These are phyloP conservation scores for Paratilapia polleni DNA, from an alignment of 2,113 vertebrate species.

Conservation along the genomic window DNA sequence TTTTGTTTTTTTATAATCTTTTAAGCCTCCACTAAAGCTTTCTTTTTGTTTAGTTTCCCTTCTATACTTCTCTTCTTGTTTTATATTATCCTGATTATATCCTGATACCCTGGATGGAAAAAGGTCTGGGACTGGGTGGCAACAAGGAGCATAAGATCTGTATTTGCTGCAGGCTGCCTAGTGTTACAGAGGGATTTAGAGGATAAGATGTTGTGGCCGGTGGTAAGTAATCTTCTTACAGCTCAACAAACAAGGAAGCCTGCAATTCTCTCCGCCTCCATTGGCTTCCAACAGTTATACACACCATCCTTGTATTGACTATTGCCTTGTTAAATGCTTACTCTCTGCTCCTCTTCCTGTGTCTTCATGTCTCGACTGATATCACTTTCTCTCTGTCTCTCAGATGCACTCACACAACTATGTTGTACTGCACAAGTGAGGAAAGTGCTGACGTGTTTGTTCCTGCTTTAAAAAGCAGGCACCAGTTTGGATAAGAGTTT, in stretches of 20 bases:
- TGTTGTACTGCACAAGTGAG: background rate
- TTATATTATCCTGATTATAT: slow-evolving; percentile 56
- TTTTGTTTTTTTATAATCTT: slow-evolving; percentile 16
- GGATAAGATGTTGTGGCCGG: slow-evolving; percentile 58
- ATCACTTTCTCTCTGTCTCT: slow-evolving; percentile 4
- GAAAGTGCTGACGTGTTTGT: background rate
- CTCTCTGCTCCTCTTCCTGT: background rate
- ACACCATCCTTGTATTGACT: slow-evolving; percentile 47
- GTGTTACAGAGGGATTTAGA: slow-evolving; percentile 57
- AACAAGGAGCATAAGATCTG: slow-evolving; percentile 52
- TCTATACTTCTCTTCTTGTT: slow-evolving; percentile 24
- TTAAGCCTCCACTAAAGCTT: slow-evolving; percentile 1
- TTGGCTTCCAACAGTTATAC: slow-evolving; percentile 51
- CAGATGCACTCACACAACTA: background rate
- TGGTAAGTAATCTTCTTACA: slow-evolving; percentile 70
- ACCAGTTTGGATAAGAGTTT: slow-evolving; percentile 1
- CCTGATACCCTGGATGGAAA: slow-evolving; percentile 35
- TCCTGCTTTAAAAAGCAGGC: slow-evolving; percentile 6
- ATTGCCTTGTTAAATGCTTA: slow-evolving; percentile 43
- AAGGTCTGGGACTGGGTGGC: slow-evolving; percentile 31
- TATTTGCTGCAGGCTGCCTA: slow-evolving; percentile 55
- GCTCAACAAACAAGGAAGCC: slow-evolving; percentile 61
- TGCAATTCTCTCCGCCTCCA: slow-evolving; percentile 48
- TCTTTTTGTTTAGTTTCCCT: slow-evolving; percentile 29
- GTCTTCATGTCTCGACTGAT: background rate